Percentiles rank a stretch among this genome's conserved stretches.
Conservation (phyloP, 2,113 vertebrate genomes). For the Elaphurus davidianus region DNA sequence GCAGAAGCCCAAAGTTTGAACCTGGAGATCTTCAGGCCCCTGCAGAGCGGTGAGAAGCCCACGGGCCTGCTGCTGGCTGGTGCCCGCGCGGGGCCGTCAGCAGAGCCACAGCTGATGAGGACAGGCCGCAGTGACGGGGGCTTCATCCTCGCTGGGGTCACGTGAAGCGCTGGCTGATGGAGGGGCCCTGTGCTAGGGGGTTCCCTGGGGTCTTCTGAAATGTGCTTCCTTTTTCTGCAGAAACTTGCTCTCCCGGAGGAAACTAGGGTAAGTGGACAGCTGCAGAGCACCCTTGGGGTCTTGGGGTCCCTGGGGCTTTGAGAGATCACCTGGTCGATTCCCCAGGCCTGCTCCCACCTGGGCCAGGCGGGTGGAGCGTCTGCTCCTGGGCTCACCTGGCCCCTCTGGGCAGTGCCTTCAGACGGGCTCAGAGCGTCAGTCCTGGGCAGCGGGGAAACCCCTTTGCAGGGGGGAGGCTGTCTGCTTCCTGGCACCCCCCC, state of each 20-base stretch:
- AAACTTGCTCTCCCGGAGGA: neutral
- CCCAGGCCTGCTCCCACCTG: neutral
- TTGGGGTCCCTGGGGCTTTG: neutral
- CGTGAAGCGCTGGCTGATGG: accelerated
- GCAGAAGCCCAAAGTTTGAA: accelerated
- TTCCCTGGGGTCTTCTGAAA: neutral
- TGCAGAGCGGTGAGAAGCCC: neutral
- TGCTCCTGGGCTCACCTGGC: accelerated
- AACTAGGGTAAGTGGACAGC: neutral
- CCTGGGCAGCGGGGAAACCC: neutral
- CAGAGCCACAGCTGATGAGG: neutral
- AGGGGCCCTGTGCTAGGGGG: neutral
- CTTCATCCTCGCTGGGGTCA: neutral
- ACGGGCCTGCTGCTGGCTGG: accelerated
- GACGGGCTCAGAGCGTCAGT: accelerated
- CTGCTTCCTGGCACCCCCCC: accelerated
- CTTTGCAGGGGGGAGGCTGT: accelerated
- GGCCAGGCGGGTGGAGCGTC: too few relatives aligned
- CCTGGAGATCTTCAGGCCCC: neutral
- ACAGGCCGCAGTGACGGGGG: accelerated
- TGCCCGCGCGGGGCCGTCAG: accelerated
- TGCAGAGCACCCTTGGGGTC: accelerated
- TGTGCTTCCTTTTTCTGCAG: neutral
- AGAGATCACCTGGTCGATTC: too few relatives aligned
- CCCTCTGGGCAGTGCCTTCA: accelerated